A percentile compares a stretch with the other conserved stretches of the same genome.
Conservation (phyloP, 2,888 invertebrate genomes). For the Leucozona laternaria region DNA sequence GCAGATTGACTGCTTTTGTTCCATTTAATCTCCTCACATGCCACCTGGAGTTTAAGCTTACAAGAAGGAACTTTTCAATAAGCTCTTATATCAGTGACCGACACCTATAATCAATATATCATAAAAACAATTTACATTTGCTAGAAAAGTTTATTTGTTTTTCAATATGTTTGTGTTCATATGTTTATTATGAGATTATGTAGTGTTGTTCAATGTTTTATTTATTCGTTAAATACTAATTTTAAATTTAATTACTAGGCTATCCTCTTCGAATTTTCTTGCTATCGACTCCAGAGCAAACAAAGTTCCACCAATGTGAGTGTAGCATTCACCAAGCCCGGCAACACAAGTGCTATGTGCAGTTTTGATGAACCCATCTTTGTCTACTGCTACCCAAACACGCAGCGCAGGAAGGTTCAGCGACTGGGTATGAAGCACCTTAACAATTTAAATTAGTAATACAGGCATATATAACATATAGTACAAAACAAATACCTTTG, state of each 20-base stretch:
- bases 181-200: too few species aligned
- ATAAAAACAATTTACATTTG: too few species aligned
- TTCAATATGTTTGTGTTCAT: too few species aligned
- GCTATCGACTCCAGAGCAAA: too few species aligned
- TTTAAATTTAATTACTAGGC: conserved; percentile 3
- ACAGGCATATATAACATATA: background rate
- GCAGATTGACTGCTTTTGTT: conserved; percentile 6
- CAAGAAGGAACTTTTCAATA: too few species aligned
- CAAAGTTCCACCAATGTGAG: background rate
- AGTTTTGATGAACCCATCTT: conserved; percentile 13
- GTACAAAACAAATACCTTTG: background rate
- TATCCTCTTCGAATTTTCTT: too few species aligned
- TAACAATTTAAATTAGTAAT: conserved; percentile 8
- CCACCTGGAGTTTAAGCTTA: background rate
- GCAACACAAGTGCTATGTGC: background rate
- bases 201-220: too few species aligned
- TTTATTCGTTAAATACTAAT: background rate
- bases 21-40: background rate
- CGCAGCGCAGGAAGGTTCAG: conserved; percentile 4
- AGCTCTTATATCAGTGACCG: too few species aligned
- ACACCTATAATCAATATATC: background rate
- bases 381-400: conserved; percentile 10
- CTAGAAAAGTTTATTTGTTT: too few species aligned
- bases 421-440: conserved; percentile 11
- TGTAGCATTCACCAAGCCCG: background rate